Conservation (phyloP, 2,888 invertebrate genomes). For the Hypolimnas misippus region DNA sequence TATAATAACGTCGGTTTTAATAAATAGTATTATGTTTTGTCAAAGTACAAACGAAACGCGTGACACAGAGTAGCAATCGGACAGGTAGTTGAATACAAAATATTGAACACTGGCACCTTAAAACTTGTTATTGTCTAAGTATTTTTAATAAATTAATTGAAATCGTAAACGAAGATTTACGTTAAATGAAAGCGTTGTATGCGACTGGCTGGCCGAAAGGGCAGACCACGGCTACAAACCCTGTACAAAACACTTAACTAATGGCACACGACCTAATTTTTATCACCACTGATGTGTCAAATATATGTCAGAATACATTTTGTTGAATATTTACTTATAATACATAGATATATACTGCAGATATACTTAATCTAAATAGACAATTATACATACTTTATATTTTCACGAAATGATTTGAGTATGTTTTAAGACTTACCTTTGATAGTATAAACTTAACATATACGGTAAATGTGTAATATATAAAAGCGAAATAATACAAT, state of each 20-base stretch:
- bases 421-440: background rate
- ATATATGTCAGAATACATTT: slow-evolving; percentile 20
- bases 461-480: background rate
- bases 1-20: slow-evolving; percentile 57
- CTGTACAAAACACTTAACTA: slow-evolving; percentile 54
- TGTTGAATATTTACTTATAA: slow-evolving; percentile 11
- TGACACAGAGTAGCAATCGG: slow-evolving; percentile 52
- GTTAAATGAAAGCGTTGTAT: slow-evolving; percentile 27
- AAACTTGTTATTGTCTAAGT: slow-evolving; percentile 60
- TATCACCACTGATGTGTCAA: slow-evolving; percentile 38
- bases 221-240: slow-evolving; percentile 45
- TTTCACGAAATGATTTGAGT: slow-evolving; percentile 9
- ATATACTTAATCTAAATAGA: slow-evolving; percentile 11
- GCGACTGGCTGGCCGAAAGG: slow-evolving; percentile 26
- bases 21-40: slow-evolving; percentile 51
- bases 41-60: slow-evolving; percentile 55
- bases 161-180: slow-evolving; percentile 29
- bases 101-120: slow-evolving; percentile 70
- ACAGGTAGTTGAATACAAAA: slow-evolving; percentile 48
- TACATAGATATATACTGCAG: background rate
- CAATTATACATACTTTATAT: slow-evolving; percentile 5
- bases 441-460: slow-evolving; percentile 1
- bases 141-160: slow-evolving; percentile 35
- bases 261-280: slow-evolving; percentile 58
- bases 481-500: slow-evolving; percentile 22